These are phyloP conservation scores for Channa maculata DNA, from an alignment of 2,113 vertebrate genomes.

Conservation along the genomic window DNA sequence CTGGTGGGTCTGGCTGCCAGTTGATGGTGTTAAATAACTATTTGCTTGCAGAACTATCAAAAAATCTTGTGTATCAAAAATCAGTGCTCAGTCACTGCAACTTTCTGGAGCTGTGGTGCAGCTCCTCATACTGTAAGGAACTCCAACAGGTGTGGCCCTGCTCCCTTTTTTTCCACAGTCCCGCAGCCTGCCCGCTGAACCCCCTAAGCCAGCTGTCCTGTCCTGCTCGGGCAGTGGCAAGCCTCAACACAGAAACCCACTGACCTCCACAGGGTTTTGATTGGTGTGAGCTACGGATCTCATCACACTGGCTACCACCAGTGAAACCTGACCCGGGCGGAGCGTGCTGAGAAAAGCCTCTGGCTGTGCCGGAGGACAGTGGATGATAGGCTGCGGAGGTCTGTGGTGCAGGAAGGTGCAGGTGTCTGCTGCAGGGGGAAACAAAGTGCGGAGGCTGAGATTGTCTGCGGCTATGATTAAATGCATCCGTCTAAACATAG, in stretches of 20 bases:
- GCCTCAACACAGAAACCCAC: conserved; percentile 57
- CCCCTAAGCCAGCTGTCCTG: conserved; percentile 64
- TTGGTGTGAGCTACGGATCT: conserved; percentile 28
- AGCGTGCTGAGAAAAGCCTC: conserved; percentile 21
- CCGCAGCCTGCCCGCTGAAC: conserved; percentile 8
- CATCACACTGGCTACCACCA: conserved; percentile 9
- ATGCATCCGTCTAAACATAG: background rate
- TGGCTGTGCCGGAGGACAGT: conserved; percentile 26
- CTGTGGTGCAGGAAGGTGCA: conserved; percentile 1
- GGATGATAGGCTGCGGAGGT: background rate
- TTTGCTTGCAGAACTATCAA: background rate
- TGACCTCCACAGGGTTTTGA: conserved; percentile 53
- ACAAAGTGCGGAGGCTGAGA: background rate
- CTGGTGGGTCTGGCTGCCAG: too few relatives aligned
- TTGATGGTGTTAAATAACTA: too few relatives aligned
- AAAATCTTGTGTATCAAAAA: background rate
- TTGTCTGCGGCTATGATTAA: background rate
- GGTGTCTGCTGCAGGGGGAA: background rate
- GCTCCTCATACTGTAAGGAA: conserved; percentile 12
- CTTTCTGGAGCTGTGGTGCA: conserved; percentile 11
- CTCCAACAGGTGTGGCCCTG: conserved; percentile 59
- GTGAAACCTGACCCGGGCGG: conserved; percentile 41
- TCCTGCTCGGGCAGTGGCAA: conserved; percentile 2
- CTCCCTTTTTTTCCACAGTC: conserved; percentile 17
- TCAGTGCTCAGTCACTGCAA: background rate